These are phyloP conservation scores for Psittacula cyanocephala DNA, from an alignment of 2,113 vertebrate species.

Conservation along the genomic window DNA sequence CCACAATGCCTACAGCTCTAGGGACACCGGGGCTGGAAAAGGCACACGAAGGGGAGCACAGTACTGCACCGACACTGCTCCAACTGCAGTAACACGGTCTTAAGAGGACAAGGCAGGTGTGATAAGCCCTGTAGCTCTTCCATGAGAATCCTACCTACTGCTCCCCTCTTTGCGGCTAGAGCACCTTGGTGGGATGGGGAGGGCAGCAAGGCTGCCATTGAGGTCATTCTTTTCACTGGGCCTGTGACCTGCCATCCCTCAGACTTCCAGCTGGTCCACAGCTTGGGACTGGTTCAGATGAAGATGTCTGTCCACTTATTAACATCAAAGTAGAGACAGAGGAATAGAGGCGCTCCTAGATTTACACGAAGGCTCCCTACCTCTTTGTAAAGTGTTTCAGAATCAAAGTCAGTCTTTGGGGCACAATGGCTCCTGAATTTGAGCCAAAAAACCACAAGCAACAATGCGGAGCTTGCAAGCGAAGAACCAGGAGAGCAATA, in stretches of 20 bases:
- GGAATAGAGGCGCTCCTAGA: background rate
- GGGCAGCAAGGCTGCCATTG: background rate
- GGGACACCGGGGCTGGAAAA: background rate
- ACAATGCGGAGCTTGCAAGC: background rate
- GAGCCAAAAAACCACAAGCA: background rate
- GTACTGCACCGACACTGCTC: background rate
- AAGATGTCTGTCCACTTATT: background rate
- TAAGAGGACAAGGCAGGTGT: background rate
- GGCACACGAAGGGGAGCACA: background rate
- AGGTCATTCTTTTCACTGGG: background rate
- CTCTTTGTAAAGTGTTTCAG: background rate
- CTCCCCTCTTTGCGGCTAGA: background rate
- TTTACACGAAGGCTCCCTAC: background rate
- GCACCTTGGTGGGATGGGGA: background rate
- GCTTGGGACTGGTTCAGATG: background rate
- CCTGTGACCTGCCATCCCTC: background rate
- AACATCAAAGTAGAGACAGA: background rate
- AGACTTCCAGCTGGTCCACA: background rate
- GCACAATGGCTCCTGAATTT: background rate
- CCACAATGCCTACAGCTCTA: background rate
- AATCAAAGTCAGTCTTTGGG: background rate
- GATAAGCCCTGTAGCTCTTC: background rate
- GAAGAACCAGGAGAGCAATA: background rate
- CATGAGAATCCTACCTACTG: fast-evolving
- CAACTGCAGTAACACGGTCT: background rate